Evolutionary conservation across 1,140 invertebrate species (phyloP), one percentile per base, ranked within the genome.

Genomic region (Drosophila bifasciata): DNA sequence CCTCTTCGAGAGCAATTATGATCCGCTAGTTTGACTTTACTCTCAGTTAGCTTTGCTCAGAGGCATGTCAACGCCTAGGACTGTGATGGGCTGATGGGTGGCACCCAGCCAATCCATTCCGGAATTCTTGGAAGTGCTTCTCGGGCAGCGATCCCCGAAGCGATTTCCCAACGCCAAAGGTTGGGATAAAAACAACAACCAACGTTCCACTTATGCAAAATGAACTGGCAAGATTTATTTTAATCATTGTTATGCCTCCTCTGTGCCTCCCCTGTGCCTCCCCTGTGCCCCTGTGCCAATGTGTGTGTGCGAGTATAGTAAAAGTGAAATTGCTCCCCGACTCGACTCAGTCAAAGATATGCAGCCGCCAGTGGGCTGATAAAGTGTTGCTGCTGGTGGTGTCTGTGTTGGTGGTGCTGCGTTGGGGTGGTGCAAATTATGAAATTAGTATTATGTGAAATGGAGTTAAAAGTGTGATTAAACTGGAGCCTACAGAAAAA

Each of bases 391-490:
- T 13, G 13, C 2, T 51, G 69, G 46, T 57, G 62, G 13, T 21
- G 11, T 5, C 15, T 62, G 51, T 57, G 55, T 5, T 43, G 11
- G 3, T 36, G 21, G 59, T 51, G 32, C 45, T 60, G 75, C 66
- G 74, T 71, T 56, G 74, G 28, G 74, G 40, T 62, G 73, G 52
- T 69, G 73, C 68, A 76, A 84, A 84, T 85, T 84, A 85, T 84
- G 76, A 84, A 84, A 84, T 84, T 85, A 79, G 80, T 84, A 85
- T 84, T 84, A 84, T 85, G 80, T 71, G 76, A 85, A 85, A 76
- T 77, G 79, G 80, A 84, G 80, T 84, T 84, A 85, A 84, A 84
- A 84, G 80, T 85, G 80, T 84, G 80, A 84, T 84, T 84, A 84
- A 72, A 79, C 83, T 70, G 61, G 51, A 60, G 61, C 80, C 80